Evolutionary conservation across 2,797 vertebrate genomes (phyloP).

Genomic region (Urophycis tenuis): DNA sequence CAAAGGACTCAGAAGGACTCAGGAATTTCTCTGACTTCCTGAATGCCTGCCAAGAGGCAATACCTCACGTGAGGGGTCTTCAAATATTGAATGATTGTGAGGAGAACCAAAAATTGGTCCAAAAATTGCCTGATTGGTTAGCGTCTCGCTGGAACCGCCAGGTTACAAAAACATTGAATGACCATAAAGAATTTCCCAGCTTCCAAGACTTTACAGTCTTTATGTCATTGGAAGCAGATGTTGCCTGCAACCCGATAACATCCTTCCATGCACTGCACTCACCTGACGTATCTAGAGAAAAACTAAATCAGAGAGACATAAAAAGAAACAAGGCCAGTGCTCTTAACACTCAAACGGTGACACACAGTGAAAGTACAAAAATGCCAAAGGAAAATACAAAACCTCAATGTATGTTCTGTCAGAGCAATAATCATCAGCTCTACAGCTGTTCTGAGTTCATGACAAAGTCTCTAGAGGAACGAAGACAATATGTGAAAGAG

Average conservation of each 20-base stretch:
- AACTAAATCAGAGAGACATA: not conserved
- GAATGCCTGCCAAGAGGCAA: slow-evolving; percentile 13
- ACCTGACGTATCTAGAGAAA: not conserved
- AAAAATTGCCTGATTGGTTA: slow-evolving; percentile 15
- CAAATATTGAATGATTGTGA: slow-evolving; percentile 22
- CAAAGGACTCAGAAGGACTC: slow-evolving; percentile 11
- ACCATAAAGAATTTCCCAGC: slow-evolving; percentile 6
- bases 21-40: slow-evolving; percentile 16
- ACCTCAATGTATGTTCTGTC: slow-evolving; percentile 9
- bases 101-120: slow-evolving; percentile 15
- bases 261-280: slow-evolving; percentile 12
- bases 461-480: not conserved
- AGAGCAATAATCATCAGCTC: slow-evolving; percentile 9
- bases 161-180: slow-evolving; percentile 1
- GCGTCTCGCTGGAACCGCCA: slow-evolving; percentile 7
- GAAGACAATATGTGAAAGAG: slow-evolving; percentile 17
- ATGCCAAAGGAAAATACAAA: not conserved
- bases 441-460: slow-evolving; percentile 19
- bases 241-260: slow-evolving; percentile 2
- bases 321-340: slow-evolving; percentile 1
- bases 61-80: slow-evolving; percentile 20
- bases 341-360: slow-evolving; percentile 8
- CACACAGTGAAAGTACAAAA: not conserved
- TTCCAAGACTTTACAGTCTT: slow-evolving; percentile 4
- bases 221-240: not conserved